phyloP scores from a whole-genome alignment of 2,113 vertebrate genomes.

The Globicephala melas region DNA sequence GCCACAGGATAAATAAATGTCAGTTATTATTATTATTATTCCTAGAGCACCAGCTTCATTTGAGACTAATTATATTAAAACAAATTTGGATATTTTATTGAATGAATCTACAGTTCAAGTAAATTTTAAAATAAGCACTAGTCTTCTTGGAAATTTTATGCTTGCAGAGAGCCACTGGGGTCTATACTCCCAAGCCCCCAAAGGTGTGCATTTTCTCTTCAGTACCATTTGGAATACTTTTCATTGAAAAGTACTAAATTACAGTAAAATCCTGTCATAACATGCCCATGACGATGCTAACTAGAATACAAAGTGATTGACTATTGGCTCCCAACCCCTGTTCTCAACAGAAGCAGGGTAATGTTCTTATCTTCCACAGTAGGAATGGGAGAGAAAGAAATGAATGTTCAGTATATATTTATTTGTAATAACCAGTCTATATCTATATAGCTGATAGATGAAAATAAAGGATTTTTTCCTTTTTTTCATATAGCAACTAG shows the following conservation, averaged over 20 bases:
- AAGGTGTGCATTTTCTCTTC: neutral
- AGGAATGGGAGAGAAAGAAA: neutral
- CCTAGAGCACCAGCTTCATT: neutral
- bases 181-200: neutral
- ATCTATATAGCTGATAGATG: neutral
- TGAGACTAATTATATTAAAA: neutral
- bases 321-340: neutral
- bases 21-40: neutral
- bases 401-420: neutral
- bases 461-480: fast-evolving
- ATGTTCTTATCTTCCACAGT: neutral
- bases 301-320: neutral
- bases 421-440: neutral
- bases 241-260: neutral
- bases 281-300: neutral
- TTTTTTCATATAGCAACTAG: neutral
- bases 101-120: neutral
- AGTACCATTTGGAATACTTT: neutral
- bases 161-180: neutral
- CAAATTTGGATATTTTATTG: neutral
- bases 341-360: neutral
- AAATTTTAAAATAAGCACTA: neutral
- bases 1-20: neutral
- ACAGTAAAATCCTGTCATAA: neutral
- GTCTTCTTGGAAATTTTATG: neutral